Percentiles rank a stretch among this genome's conserved stretches.
Evolutionary conservation across 2,888 invertebrate species (phyloP).

Genomic region (Malthinus flaveolus): DNA sequence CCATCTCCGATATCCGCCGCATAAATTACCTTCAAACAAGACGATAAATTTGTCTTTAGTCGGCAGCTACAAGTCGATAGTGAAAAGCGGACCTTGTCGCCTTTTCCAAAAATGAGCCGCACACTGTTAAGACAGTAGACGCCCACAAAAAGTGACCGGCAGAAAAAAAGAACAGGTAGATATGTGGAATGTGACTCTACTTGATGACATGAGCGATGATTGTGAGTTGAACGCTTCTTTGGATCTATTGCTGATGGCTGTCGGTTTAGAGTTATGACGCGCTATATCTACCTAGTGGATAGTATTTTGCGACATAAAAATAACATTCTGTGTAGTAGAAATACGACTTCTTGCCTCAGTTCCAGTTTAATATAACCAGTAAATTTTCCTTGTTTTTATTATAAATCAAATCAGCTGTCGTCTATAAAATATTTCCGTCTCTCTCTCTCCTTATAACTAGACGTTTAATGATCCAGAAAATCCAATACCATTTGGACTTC

Average conservation of each 20-base stretch:
- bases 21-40: constrained; percentile 47
- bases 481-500: too few relatives aligned
- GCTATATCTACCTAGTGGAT: constrained; percentile 43
- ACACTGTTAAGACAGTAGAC: constrained; percentile 36
- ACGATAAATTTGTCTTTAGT: constrained; percentile 50
- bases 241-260: constrained; percentile 26
- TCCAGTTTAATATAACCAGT: constrained; percentile 43
- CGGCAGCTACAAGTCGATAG: constrained; percentile 43
- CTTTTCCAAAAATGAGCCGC: constrained; percentile 42
- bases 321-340: constrained; percentile 43
- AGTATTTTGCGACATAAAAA: constrained; percentile 45
- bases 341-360: constrained; percentile 46
- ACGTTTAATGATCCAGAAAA: too few relatives aligned
- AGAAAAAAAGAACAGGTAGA: constrained; percentile 29
- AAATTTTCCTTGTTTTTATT: constrained; percentile 43
- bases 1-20: constrained; percentile 42
- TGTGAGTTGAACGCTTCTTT: constrained; percentile 25
- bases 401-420: too few relatives aligned
- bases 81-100: constrained; percentile 41
- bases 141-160: constrained; percentile 36
- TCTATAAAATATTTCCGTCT: too few relatives aligned
- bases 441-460: too few relatives aligned
- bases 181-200: constrained; percentile 31
- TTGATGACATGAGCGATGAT: constrained; percentile 34
- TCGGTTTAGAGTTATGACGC: constrained; percentile 43